Conservation (phyloP, 2,888 invertebrate genomes). For the Heliconius ethilla region DNA sequence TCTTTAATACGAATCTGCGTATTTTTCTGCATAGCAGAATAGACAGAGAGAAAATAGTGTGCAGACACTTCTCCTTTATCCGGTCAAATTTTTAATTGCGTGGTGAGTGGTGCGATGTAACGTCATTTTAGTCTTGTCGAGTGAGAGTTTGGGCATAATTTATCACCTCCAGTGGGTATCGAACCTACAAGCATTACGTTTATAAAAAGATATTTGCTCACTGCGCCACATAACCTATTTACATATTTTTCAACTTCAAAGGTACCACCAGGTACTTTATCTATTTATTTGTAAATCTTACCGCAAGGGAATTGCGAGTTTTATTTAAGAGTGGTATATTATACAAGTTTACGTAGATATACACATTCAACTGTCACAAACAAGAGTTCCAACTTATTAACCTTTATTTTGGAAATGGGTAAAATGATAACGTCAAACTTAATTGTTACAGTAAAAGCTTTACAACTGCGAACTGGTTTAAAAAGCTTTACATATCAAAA, state of each 20-base stretch:
- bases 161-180: too few species aligned
- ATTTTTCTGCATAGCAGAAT: too few species aligned
- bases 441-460: not conserved
- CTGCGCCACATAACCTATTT: too few species aligned
- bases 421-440: conserved; percentile 13
- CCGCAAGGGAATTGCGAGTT: not conserved
- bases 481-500: not conserved
- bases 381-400: not conserved
- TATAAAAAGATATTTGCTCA: too few species aligned
- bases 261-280: not conserved
- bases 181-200: too few species aligned
- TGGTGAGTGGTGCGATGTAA: too few species aligned
- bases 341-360: not conserved
- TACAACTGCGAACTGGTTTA: not conserved
- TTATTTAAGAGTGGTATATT: not conserved
- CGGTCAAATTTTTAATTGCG: too few species aligned
- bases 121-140: too few species aligned
- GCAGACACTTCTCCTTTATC: too few species aligned
- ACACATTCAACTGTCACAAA: conserved; percentile 2
- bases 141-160: too few species aligned
- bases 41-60: too few species aligned
- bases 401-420: conserved; percentile 13
- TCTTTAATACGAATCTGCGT: too few species aligned
- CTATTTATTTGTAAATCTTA: not conserved
- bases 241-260: not conserved